Base-by-base conservation (phyloP, 2,888 invertebrate species). In the Metellina segmentata region DNA sequence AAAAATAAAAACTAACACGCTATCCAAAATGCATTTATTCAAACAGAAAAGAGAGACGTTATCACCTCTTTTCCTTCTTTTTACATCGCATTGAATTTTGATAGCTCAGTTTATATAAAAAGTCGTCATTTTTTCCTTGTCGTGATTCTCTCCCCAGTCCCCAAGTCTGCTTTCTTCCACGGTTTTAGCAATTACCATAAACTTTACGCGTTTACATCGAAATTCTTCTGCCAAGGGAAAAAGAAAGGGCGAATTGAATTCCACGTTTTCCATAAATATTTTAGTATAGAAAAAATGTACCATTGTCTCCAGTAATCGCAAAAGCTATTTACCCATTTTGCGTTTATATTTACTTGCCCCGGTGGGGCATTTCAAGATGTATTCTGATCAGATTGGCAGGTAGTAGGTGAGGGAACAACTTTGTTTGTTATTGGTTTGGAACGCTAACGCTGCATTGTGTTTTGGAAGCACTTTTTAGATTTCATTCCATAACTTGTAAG, bases 271-370 rank as follows among this genome's bases (percentile, higher is more conserved):
- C 89, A 89, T 82, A 89, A 89, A 89, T 89, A 89, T 89, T 82
- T 89, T 82, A 89, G 87, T 34, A 79, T 72, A 72, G 53, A 87
- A 61, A 82, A 82, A 83, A 89, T 82, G 82, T 75, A 82, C 82
- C 70, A 53, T 34, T 51, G 48, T 77, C 49, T 61, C n/a, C 51
- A 20, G 71, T 82, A 52, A 83, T 82, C 71, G 82, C 51, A 83
- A 89, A 82, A 82, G 89, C 89, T 89, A 89, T 89, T 89, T 82
- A 89, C 77, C 70, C 89, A 51, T 82, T 89, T 89, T 88, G 48
- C 82, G 49, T 82, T 49, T 70, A 78, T 77, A 78, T 86, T 78
- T 70, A 51, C 70, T 78, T 20, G 69, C 69, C 69, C 70, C 78
- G n/a, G 6, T 61, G 61, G n/a, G 69, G 77, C 61, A 34, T 51